phyloP scores from a whole-genome alignment of 2,888 invertebrate species.

The Drosophila peninsularis region DNA sequence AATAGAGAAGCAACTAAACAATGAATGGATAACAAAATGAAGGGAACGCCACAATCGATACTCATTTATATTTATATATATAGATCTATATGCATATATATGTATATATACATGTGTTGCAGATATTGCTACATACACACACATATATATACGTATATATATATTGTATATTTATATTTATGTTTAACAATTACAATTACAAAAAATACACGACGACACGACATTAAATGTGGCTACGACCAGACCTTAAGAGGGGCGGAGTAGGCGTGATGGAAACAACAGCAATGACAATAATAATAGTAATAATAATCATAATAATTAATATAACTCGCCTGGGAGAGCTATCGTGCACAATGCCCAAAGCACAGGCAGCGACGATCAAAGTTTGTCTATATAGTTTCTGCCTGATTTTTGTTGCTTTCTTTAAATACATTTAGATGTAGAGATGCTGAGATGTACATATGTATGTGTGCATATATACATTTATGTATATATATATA shows the following conservation, averaged over 20 bases:
- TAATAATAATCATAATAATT: conserved; percentile 13
- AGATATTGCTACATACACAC: conserved; percentile 30
- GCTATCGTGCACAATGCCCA: conserved; percentile 26
- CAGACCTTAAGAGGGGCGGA: conserved; percentile 2
- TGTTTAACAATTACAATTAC: conserved; percentile 76
- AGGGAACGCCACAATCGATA: conserved; percentile 26
- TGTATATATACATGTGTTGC: conserved; percentile 19
- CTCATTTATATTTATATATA: conserved; percentile 33
- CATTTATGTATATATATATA: conserved; percentile 29
- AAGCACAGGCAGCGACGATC: conserved; percentile 40
- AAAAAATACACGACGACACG: conserved; percentile 70
- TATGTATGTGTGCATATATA: conserved; percentile 22
- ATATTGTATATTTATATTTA: conserved; percentile 26
- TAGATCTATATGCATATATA: conserved; percentile 5
- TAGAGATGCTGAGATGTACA: conserved; percentile 37
- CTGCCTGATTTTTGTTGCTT: conserved; percentile 11
- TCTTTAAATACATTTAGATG: conserved; percentile 51
- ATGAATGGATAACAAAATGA: conserved; percentile 21
- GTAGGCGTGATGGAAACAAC: conserved; percentile 22
- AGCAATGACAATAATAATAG: conserved; percentile 28
- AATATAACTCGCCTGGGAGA: conserved; percentile 30
- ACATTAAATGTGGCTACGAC: conserved; percentile 52
- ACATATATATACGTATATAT: conserved; percentile 27
- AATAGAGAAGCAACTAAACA: conserved; percentile 22
- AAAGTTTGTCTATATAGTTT: conserved; percentile 31